Evolutionary conservation across 2,888 invertebrate species (phyloP).

Genomic region (Hymenopus coronatus): DNA sequence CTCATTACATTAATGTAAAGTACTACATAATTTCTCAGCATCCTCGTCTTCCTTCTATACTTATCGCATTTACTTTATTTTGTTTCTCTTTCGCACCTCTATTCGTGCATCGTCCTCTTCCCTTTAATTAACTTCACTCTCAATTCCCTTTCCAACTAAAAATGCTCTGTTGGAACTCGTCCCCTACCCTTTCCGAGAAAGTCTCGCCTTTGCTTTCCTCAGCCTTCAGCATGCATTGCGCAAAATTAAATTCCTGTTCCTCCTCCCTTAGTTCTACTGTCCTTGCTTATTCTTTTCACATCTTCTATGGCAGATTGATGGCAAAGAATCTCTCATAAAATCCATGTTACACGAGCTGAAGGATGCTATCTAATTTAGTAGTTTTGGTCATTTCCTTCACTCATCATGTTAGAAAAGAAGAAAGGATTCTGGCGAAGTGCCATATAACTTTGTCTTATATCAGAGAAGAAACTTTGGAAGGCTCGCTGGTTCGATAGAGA

Average conservation of each 20-base stretch:
- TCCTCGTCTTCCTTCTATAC: too few relatives aligned
- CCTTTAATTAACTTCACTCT: conserved; percentile 16
- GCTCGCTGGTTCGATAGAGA: too few relatives aligned
- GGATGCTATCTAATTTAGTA: not conserved
- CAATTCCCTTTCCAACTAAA: not conserved
- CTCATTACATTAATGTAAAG: too few relatives aligned
- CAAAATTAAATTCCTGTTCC: conserved; percentile 10
- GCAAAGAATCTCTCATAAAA: not conserved
- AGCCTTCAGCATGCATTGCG: conserved; percentile 6
- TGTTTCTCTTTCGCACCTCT: not conserved
- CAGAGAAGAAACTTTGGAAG: too few relatives aligned
- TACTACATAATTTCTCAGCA: too few relatives aligned
- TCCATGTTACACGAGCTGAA: not conserved
- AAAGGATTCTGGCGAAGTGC: not conserved
- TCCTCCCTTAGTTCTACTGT: not conserved
- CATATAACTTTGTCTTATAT: too few relatives aligned
- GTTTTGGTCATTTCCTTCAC: not conserved
- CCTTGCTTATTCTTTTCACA: not conserved
- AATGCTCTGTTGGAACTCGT: not conserved
- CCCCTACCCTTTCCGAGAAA: not conserved
- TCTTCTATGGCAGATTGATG: not conserved
- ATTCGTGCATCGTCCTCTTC: not conserved
- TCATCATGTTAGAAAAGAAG: not conserved
- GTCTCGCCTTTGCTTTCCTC: not conserved
- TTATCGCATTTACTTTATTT: not conserved